A percentile compares a stretch with the other conserved stretches of the same genome.
phyloP scores from a whole-genome alignment of 2,888 invertebrate genomes.

The Scaeva pyrastri region DNA sequence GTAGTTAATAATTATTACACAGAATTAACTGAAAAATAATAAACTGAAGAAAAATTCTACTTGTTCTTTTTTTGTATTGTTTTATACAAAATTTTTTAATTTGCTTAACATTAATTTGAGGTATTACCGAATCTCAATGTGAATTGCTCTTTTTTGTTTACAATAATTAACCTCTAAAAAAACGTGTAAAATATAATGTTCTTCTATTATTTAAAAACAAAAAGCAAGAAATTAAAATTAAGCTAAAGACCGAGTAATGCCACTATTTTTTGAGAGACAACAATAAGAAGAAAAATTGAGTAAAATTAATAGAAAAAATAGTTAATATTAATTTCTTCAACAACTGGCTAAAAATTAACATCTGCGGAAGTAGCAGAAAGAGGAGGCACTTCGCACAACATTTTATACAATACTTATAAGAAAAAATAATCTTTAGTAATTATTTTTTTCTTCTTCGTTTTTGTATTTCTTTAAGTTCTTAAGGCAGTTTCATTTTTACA shows the following conservation, averaged over 20 bases:
- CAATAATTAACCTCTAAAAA: slow-evolving; percentile 8
- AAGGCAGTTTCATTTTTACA: slow-evolving; percentile 66
- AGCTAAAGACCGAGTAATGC: background rate
- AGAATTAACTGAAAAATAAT: slow-evolving; percentile 2
- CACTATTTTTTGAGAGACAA: background rate
- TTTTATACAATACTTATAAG: slow-evolving; percentile 35
- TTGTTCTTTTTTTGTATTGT: slow-evolving; percentile 17
- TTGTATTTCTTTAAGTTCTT: slow-evolving; percentile 40
- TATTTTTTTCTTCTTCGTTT: slow-evolving; percentile 24
- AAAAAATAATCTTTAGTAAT: slow-evolving; percentile 22
- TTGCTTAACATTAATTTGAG: slow-evolving; percentile 58
- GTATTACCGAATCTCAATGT: slow-evolving; percentile 42
- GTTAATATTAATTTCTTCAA: background rate
- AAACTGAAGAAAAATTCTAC: slow-evolving; percentile 26
- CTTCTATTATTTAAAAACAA: background rate
- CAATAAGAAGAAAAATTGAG: background rate
- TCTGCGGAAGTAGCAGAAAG: slow-evolving; percentile 26
- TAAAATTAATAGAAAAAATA: background rate
- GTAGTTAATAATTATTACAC: slow-evolving; percentile 11
- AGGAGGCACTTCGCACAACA: slow-evolving; percentile 62
- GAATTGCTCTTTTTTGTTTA: background rate
- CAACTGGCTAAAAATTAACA: slow-evolving; percentile 14
- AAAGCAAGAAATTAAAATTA: background rate
- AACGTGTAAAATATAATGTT: background rate
- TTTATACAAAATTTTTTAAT: slow-evolving; percentile 3